phyloP scores from a whole-genome alignment of 2,888 invertebrate genomes.

The Drosophila falleni region DNA sequence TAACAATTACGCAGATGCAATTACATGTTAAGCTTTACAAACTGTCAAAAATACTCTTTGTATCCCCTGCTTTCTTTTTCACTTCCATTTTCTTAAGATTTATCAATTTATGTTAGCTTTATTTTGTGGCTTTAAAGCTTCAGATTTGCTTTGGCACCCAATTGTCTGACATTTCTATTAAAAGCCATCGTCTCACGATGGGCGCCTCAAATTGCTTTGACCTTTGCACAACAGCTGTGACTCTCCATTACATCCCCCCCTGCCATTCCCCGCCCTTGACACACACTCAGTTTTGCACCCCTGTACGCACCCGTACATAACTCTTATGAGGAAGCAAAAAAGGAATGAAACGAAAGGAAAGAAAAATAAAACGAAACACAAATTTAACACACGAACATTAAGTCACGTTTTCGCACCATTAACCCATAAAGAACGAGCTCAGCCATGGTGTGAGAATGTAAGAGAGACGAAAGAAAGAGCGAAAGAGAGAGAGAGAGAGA shows the following conservation, averaged over 20 bases:
- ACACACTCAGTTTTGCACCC: background rate
- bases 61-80: background rate
- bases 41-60: background rate
- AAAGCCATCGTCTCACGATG: slow-evolving; percentile 62
- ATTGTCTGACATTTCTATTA: slow-evolving; percentile 81
- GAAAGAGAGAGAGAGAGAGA: slow-evolving; percentile 20
- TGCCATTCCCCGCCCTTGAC: background rate
- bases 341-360: slow-evolving; percentile 34
- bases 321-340: slow-evolving; percentile 57
- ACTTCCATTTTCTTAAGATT: background rate
- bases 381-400: slow-evolving; percentile 81
- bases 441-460: slow-evolving; percentile 24
- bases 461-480: slow-evolving; percentile 16
- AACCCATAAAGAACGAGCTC: slow-evolving; percentile 81
- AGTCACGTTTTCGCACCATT: slow-evolving; percentile 85
- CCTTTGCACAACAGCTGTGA: slow-evolving; percentile 79
- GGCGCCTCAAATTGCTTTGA: slow-evolving; percentile 79
- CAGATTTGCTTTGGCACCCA: slow-evolving; percentile 41
- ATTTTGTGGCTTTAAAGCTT: slow-evolving; percentile 45
- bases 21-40: no score
- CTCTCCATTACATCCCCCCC: slow-evolving; percentile 56
- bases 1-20: no score
- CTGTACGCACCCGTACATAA: slow-evolving; percentile 61
- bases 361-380: slow-evolving; percentile 50
- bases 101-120: slow-evolving; percentile 27